A percentile compares a stretch with the other conserved stretches of the same genome.
Evolutionary conservation across 1,140 invertebrate species (phyloP).

Genomic region (Copidosoma floridanum): DNA sequence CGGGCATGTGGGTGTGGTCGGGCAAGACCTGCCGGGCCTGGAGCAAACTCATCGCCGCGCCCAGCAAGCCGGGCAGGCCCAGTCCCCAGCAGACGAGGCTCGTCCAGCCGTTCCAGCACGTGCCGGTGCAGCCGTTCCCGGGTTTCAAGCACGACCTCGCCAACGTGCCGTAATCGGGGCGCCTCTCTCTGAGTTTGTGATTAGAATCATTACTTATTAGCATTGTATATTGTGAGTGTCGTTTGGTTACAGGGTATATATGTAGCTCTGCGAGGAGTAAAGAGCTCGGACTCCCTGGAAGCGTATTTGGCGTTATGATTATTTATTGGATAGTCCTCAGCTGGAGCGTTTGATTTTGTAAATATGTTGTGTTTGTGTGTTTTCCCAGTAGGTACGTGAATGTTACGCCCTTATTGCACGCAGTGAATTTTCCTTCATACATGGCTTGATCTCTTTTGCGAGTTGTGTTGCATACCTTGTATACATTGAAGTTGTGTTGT

Average conservation of each 20-base stretch:
- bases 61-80: constrained; percentile 46
- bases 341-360: too few relatives aligned
- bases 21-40: constrained; percentile 82
- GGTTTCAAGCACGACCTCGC: constrained; percentile 29
- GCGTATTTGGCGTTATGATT: too few relatives aligned
- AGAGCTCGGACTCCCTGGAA: too few relatives aligned
- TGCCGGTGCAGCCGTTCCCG: constrained; percentile 26
- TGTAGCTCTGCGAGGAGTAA: too few relatives aligned
- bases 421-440: too few relatives aligned
- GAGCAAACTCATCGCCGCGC: constrained; percentile 59
- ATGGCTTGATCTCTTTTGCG: too few relatives aligned
- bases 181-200: not conserved
- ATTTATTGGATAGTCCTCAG: too few relatives aligned
- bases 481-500: too few relatives aligned
- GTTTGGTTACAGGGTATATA: not conserved
- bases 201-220: not conserved
- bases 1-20: constrained; percentile 89
- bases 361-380: too few relatives aligned
- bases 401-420: too few relatives aligned
- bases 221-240: not conserved
- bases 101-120: constrained; percentile 17
- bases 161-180: not conserved
- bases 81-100: not conserved
- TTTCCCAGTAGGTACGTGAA: too few relatives aligned
- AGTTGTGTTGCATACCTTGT: too few relatives aligned